Conservation (phyloP, 2,888 invertebrate species). For the Xestia sexstrigata region DNA sequence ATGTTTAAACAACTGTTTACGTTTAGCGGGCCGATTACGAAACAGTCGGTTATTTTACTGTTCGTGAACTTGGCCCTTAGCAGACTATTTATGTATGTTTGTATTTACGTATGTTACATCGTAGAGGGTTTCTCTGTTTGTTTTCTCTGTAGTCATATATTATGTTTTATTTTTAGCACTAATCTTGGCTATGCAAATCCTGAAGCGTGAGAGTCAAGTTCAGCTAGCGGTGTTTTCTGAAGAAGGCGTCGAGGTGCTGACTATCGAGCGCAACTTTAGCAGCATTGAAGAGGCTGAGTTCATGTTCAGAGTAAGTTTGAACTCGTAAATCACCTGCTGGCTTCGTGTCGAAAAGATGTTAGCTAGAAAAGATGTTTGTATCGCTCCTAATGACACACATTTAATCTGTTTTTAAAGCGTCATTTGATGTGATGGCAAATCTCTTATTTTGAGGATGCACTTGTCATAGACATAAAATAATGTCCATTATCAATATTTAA, state of each 20-base stretch:
- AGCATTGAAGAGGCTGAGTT: conserved; percentile 85
- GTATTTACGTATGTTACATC: too few species aligned
- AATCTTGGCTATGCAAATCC: conserved; percentile 90
- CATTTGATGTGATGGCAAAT: background rate
- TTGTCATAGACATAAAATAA: background rate
- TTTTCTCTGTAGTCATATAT: background rate
- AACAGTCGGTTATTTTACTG: too few species aligned
- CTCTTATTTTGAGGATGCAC: background rate
- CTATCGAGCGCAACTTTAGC: conserved; percentile 82
- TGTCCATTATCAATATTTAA: background rate
- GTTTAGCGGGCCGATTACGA: too few species aligned
- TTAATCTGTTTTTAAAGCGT: background rate
- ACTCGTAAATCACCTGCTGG: background rate
- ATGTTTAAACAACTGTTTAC: too few species aligned
- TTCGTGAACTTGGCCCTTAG: too few species aligned
- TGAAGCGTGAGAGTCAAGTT: conserved; percentile 91
- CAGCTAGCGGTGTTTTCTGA: conserved; percentile 91
- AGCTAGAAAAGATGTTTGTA: too few species aligned
- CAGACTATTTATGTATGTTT: too few species aligned
- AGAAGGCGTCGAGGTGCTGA: conserved; percentile 80
- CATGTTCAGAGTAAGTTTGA: conserved; percentile 80
- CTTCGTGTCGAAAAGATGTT: background rate
- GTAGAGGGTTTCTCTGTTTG: background rate
- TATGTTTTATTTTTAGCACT: conserved; percentile 83
- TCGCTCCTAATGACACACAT: background rate